A percentile compares a stretch with the other conserved stretches of the same genome.
These are phyloP conservation scores for Chaunax sp. DNA, from an alignment of 2,797 vertebrate species.

Conservation along the genomic window DNA sequence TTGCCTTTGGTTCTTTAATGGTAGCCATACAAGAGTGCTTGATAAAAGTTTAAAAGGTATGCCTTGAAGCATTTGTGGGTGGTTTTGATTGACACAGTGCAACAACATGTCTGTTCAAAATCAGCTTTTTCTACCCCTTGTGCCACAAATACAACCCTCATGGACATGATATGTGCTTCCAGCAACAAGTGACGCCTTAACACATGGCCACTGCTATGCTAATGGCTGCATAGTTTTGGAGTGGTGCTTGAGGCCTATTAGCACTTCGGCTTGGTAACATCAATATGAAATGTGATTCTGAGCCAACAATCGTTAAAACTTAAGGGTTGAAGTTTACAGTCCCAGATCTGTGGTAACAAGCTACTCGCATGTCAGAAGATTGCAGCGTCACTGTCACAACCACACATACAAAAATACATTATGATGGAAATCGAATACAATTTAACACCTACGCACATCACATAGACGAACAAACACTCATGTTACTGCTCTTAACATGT, in stretches of 20 bases:
- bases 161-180: constrained; percentile 15
- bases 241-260: constrained; percentile 58
- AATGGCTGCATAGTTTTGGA: constrained; percentile 37
- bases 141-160: constrained; percentile 20
- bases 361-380: constrained; percentile 50
- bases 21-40: constrained; percentile 8
- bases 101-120: constrained; percentile 11
- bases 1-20: constrained; percentile 22
- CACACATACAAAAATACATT: constrained; percentile 44
- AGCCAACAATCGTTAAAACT: constrained; percentile 60
- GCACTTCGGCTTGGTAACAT: constrained; percentile 57
- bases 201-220: constrained; percentile 30
- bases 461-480: constrained; percentile 38
- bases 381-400: constrained; percentile 36
- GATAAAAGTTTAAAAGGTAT: constrained; percentile 12
- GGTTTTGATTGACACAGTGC: constrained; percentile 2
- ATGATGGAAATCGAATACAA: constrained; percentile 57
- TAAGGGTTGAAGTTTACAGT: constrained; percentile 53
- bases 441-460: constrained; percentile 50
- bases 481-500: constrained; percentile 56
- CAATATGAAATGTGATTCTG: constrained; percentile 54
- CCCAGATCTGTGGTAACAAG: constrained; percentile 61
- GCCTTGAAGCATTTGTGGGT: not conserved
- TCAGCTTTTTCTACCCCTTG: not conserved
- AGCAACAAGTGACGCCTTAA: constrained; percentile 22